Evolutionary conservation across 2,113 vertebrate genomes (phyloP), one percentile per base, ranked within the genome.

Genomic region (Vulpes ferrilata): DNA sequence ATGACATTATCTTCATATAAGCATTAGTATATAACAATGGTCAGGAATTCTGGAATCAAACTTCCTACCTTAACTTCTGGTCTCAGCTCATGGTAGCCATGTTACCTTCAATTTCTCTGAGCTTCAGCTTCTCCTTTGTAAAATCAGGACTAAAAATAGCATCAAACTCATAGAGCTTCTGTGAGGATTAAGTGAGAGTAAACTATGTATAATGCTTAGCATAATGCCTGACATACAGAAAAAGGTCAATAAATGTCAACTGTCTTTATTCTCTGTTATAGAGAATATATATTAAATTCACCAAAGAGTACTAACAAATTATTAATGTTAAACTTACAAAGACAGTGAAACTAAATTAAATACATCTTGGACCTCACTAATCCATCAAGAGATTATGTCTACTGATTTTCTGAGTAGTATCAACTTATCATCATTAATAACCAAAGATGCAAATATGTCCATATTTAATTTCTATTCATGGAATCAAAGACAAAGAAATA

Each of bases 401-500:
- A 74, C 60, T 78, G 38, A 83, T 82, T 87, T 90, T 93, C 81
- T 64, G 22, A 76, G 60, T 62, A 67, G 51, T 53, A 95, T 67
- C 60, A 71, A 85, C 2, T 64, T 82, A 76, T 76, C n/a, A n/a
- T 74, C 10, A 59, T 51, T 90, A 62, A 93, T 32, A 83, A 83
- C 9, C 74, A 78, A 62, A 25, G 17, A 64, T 71, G 25, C 2
- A 71, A 82, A 43, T 76, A 79, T 71, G 17, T 23, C 43, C 16
- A 23, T 85, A 59, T 32, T 62, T 27, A 89, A 85, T 79, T 84
- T 19, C 2, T 93, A 2, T 35, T 71, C 27, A 78, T 20, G 62
- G 78, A 88, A 27, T 35, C 62, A 84, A 92, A 89, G 53, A 20
- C 73, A 95, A 79, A 79, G 43, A 84, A 80, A 93, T 84, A 78